Conservation (phyloP, 2,888 invertebrate genomes). For the Phyllotreta striolata region DNA sequence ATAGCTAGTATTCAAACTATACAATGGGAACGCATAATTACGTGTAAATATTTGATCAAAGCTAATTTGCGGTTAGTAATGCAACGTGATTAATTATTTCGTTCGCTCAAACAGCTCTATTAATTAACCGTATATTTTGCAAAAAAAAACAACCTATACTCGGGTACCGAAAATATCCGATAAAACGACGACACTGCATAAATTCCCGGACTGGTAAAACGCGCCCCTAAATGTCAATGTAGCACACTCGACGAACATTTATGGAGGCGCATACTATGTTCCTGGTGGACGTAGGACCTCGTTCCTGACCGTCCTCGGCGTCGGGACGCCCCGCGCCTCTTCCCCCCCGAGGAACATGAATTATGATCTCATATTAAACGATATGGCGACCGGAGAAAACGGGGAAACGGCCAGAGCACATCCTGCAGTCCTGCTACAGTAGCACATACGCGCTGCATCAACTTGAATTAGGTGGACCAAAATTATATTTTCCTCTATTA, state of each 20-base stretch:
- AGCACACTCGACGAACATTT: conserved; percentile 12
- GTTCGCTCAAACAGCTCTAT: no score
- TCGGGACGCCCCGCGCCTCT: conserved; percentile 13
- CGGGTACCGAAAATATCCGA: no score
- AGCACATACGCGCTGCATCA: conserved; percentile 1
- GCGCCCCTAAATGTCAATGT: conserved; percentile 9
- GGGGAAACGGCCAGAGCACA: conserved; percentile 9
- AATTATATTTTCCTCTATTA: conserved; percentile 3
- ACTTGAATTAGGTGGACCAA: background rate
- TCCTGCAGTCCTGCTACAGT: conserved; percentile 19
- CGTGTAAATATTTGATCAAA: no score
- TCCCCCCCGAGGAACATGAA: conserved; percentile 10
- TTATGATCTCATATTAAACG: conserved; percentile 25
- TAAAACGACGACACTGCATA: background rate
- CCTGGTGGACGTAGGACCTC: conserved; percentile 7
- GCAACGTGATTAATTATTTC: conserved; percentile 1
- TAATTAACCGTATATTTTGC: no score
- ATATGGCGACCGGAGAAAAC: conserved; percentile 10
- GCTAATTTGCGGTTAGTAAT: background rate
- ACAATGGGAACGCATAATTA: no score
- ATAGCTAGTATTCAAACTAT: no score
- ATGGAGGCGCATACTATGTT: conserved; percentile 14
- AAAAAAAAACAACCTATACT: no score
- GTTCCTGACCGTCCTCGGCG: conserved; percentile 6
- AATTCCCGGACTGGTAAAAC: conserved; percentile 1